A percentile compares a stretch with the other conserved stretches of the same genome.
phyloP scores from a whole-genome alignment of 1,140 invertebrate species.

The Pogonomyrmex barbatus region DNA sequence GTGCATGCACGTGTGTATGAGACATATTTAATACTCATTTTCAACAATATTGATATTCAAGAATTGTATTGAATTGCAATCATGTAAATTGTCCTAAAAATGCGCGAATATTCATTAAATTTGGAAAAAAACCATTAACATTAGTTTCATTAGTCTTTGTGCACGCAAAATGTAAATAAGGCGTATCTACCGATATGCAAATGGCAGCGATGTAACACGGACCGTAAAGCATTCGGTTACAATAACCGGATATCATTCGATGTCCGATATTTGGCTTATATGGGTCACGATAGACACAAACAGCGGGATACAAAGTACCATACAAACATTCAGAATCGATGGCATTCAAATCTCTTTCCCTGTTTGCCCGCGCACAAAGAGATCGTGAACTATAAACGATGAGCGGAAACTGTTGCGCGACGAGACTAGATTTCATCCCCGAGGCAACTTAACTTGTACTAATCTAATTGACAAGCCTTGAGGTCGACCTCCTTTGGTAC shows the following conservation, averaged over 20 bases:
- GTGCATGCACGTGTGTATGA: background rate
- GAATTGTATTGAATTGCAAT: background rate
- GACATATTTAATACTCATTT: background rate
- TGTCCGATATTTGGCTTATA: slow-evolving; percentile 29
- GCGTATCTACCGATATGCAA: background rate
- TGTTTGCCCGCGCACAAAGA: slow-evolving; percentile 27
- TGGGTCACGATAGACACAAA: slow-evolving; percentile 45
- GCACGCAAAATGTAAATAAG: background rate
- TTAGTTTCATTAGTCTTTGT: background rate
- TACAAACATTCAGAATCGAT: slow-evolving; percentile 23
- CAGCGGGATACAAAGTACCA: background rate
- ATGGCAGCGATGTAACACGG: background rate
- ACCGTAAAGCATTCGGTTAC: slow-evolving; percentile 6
- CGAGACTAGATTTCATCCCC: slow-evolving; percentile 45
- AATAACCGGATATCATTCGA: background rate
- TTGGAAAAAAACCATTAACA: background rate
- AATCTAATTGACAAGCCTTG: slow-evolving; percentile 70
- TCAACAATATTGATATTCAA: background rate
- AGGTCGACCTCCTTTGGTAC: slow-evolving; percentile 64
- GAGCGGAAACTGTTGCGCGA: slow-evolving; percentile 5
- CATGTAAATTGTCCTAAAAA: background rate
- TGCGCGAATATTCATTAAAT: background rate
- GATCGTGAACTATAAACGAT: slow-evolving; percentile 25
- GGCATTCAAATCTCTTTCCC: background rate
- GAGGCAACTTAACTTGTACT: slow-evolving; percentile 52